A percentile compares a stretch with the other conserved stretches of the same genome.
These are phyloP conservation scores for Chloroclystis v-ata DNA, from an alignment of 2,888 invertebrate genomes.

Conservation along the genomic window DNA sequence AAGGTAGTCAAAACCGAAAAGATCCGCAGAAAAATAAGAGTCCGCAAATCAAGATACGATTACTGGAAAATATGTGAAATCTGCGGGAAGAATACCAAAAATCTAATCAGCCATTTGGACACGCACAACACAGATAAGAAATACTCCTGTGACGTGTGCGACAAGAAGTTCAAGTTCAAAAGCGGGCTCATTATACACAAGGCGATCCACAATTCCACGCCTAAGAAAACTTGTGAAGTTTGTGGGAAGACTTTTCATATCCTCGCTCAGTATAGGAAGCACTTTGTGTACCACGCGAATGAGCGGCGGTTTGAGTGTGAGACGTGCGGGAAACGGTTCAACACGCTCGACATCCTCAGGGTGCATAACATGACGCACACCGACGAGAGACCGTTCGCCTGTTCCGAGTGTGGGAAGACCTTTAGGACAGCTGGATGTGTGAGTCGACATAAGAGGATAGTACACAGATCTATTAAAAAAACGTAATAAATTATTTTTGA, in stretches of 20 bases:
- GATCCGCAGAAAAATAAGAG: constrained; percentile 39
- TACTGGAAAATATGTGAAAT: constrained; percentile 72
- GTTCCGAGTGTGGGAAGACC: constrained; percentile 68
- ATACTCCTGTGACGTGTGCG: constrained; percentile 67
- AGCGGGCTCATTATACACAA: constrained; percentile 68
- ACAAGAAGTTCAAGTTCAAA: constrained; percentile 71
- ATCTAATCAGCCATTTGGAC: constrained; percentile 63
- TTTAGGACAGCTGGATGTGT: constrained; percentile 73
- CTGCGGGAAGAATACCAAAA: constrained; percentile 67
- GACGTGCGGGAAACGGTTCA: constrained; percentile 75
- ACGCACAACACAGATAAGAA: constrained; percentile 57
- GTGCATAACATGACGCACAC: constrained; percentile 73
- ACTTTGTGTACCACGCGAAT: constrained; percentile 74
- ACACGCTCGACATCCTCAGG: constrained; percentile 69
- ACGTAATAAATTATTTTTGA: constrained; percentile 39
- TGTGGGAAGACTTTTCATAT: constrained; percentile 76
- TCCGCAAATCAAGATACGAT: constrained; percentile 50
- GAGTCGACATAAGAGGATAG: constrained; percentile 64
- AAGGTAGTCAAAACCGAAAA: constrained; percentile 26
- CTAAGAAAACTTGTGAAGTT: constrained; percentile 72
- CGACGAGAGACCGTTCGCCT: constrained; percentile 65
- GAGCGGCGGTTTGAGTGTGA: constrained; percentile 72
- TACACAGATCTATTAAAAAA: constrained; percentile 52
- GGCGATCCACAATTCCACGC: constrained; percentile 65
- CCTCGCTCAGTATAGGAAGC: constrained; percentile 68